phyloP scores from a whole-genome alignment of 2,113 vertebrate genomes.

The Ochotona princeps region DNA sequence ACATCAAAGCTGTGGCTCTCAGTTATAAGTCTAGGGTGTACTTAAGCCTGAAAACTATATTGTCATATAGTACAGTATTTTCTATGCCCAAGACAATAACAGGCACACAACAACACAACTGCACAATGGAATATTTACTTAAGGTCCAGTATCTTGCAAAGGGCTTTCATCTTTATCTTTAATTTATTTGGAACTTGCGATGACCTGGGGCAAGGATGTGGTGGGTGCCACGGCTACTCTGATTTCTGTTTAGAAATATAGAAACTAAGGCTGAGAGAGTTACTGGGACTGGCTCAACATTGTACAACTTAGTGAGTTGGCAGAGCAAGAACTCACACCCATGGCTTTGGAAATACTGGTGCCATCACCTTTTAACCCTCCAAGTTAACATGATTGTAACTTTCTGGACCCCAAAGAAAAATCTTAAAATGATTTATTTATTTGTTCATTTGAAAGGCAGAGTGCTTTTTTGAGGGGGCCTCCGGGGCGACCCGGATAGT shows the following conservation, averaged over 20 bases:
- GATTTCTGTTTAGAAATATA: background rate
- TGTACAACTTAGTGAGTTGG: background rate
- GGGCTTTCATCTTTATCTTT: background rate
- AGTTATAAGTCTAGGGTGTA: background rate
- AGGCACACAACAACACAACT: background rate
- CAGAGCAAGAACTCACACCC: background rate
- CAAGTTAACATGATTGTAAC: background rate
- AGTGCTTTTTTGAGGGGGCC: too few relatives aligned
- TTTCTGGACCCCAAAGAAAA: background rate
- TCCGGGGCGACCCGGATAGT: too few relatives aligned
- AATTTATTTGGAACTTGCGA: background rate
- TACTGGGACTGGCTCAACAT: background rate
- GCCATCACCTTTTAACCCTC: background rate
- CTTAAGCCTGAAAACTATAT: background rate
- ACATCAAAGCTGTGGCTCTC: background rate
- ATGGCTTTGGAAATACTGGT: slow-evolving; percentile 1
- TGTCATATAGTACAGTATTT: rapidly evolving
- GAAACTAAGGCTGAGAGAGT: background rate
- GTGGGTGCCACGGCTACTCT: background rate
- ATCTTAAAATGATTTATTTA: too few relatives aligned
- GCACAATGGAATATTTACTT: background rate
- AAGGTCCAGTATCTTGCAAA: background rate
- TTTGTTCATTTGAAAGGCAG: too few relatives aligned
- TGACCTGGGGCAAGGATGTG: background rate
- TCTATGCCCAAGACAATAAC: background rate